A percentile compares a stretch with the other conserved stretches of the same genome.
Evolutionary conservation across 2,113 vertebrate genomes (phyloP).

Genomic region (Callorhinus ursinus): DNA sequence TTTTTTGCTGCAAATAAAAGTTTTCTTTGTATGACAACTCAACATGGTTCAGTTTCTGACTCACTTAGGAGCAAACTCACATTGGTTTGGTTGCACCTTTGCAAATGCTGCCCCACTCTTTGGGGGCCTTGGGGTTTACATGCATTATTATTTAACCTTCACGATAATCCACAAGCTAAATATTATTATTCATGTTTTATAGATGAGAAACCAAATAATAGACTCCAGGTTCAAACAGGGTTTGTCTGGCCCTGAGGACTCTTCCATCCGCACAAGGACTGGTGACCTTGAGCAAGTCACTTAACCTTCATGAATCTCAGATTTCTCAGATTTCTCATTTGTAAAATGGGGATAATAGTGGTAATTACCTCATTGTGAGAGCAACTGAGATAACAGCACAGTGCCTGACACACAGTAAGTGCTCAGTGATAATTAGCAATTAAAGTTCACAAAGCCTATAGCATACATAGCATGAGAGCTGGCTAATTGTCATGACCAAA

Average conservation of each 20-base stretch:
- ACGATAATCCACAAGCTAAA: neutral
- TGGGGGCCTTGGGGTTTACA: neutral
- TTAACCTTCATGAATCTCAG: conserved; percentile 10
- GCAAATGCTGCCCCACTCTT: neutral
- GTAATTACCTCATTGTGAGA: neutral
- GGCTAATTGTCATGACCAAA: neutral
- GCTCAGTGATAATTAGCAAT: neutral
- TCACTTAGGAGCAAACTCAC: neutral
- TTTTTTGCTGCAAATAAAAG: neutral
- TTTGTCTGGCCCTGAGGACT: neutral
- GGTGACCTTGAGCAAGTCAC: conserved; percentile 25
- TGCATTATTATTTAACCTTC: neutral
- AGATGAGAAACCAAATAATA: neutral
- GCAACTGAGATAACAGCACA: neutral
- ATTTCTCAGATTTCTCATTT: neutral
- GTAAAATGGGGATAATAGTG: conserved; percentile 30
- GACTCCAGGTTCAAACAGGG: neutral
- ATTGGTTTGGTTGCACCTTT: neutral
- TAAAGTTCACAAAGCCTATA: neutral
- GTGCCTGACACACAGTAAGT: neutral
- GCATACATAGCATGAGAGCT: neutral
- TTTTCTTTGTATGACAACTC: neutral
- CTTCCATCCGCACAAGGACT: neutral
- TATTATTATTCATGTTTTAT: neutral
- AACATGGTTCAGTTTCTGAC: neutral